Evolutionary conservation across 2,113 vertebrate species (phyloP), one percentile per base, ranked within the genome.

Genomic region (Burhinus bistriatus): DNA sequence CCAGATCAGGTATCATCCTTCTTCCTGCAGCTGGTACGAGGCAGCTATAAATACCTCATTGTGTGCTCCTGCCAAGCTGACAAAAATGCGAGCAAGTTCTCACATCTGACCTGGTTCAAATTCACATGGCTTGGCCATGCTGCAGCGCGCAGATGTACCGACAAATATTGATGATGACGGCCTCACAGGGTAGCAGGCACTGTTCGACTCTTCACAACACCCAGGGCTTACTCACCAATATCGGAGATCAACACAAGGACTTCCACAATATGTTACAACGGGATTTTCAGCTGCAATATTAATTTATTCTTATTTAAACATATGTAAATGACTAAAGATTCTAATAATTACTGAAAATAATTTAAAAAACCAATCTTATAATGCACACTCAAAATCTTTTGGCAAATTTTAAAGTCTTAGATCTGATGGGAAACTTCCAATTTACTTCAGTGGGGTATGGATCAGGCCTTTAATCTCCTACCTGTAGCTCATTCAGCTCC

Each of bases 1-100:
- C 70, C 94, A 92, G 88, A 93, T 93, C 88, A 92, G 75, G 70
- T 90, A 90, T 92, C 94, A 92, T 82, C 65, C 66, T 79, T 68
- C 75, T 90, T 93, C 82, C 95, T 90, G 90, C 95, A 94, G 90
- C 96, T 95, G 90, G 90, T 79, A 85, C 0, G 4, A 87, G 57
- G 44, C 78, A 92, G 78, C 78, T 93, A 87, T 85, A 94, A 96
- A 95, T 88, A 94, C 61, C 70, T 72, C 82, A 79, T 85, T 65
- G 66, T 88, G 62, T 47, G 52, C 62, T 72, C 40, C 70, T 72
- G 88, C 90, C 83, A 86, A 80, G 75, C 61, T 75, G 70, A 76
- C 61, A 91, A 75, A 82, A 59, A 44, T 11, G 4, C 2, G 2
- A 84, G 65, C 78, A 75, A 89, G 55, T 91, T 87, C 87, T 87